Evolutionary conservation across 2,797 vertebrate species (phyloP).

Genomic region (Myotis findleyi): DNA sequence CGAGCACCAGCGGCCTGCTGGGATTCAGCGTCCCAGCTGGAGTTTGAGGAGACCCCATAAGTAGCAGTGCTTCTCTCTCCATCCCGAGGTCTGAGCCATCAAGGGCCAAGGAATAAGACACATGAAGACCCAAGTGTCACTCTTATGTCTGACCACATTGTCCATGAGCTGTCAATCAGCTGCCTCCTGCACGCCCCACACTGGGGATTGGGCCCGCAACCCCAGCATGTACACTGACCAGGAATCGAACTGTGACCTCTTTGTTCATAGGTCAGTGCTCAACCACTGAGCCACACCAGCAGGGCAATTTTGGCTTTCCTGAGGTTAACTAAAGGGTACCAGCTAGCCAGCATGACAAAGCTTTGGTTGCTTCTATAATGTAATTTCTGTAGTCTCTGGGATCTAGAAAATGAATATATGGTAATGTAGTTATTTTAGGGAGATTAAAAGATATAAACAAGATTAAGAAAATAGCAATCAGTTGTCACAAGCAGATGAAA

Average conservation of each 20-base stretch:
- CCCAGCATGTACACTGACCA: no score
- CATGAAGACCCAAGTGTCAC: not conserved
- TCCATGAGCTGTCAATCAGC: no score
- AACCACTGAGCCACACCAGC: no score
- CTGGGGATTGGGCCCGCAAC: no score
- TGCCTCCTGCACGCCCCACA: no score
- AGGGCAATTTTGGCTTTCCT: not conserved
- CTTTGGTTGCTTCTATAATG: not conserved
- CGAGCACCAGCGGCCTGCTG: not conserved
- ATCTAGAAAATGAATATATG: slow-evolving; percentile 15
- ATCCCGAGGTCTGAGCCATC: not conserved
- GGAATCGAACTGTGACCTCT: no score
- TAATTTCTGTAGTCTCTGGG: not conserved
- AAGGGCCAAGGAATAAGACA: not conserved
- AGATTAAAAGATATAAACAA: not conserved
- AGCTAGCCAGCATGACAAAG: not conserved
- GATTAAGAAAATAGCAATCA: not conserved
- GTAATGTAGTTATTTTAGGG: slow-evolving; percentile 5
- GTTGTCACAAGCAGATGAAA: not conserved
- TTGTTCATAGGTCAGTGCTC: no score
- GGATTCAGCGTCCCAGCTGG: not conserved
- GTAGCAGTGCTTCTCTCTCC: not conserved
- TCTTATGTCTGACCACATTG: not conserved
- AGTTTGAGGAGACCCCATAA: not conserved
- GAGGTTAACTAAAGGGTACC: not conserved